Percentiles rank a stretch among this genome's conserved stretches.
Evolutionary conservation across 2,797 vertebrate genomes (phyloP).

Genomic region (Mormyrops attenuatus): DNA sequence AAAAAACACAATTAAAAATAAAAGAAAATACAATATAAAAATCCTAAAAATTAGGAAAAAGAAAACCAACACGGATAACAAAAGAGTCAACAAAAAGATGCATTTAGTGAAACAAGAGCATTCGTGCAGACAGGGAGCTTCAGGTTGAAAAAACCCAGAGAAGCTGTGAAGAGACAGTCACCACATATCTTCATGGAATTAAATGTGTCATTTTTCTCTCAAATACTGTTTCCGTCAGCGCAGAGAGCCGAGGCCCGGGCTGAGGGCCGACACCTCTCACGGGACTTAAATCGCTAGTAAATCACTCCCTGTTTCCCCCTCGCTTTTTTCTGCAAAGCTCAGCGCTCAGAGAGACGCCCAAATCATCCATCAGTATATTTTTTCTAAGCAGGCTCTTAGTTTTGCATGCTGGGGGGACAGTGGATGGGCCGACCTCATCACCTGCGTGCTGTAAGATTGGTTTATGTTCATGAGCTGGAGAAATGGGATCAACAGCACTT

Average conservation of each 20-base stretch:
- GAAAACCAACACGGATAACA: not conserved
- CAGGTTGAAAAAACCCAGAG: not conserved
- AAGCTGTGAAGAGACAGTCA: conserved; percentile 9
- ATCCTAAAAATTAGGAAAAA: not conserved
- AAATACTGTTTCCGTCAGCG: conserved; percentile 66
- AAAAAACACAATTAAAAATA: not conserved
- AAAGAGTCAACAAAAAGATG: not conserved
- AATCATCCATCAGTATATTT: conserved; percentile 68
- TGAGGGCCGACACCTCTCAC: conserved; percentile 67
- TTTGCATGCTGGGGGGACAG: conserved; percentile 34
- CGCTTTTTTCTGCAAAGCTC: conserved; percentile 73
- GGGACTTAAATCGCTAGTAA: conserved; percentile 68
- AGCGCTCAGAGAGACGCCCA: conserved; percentile 65
- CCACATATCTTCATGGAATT: conserved; percentile 58
- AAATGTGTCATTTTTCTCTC: conserved; percentile 61
- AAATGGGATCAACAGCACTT: conserved; percentile 33
- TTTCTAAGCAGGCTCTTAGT: not conserved
- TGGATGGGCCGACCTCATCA: conserved; percentile 26
- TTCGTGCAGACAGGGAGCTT: not conserved
- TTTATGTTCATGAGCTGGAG: conserved; percentile 12
- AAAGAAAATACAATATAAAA: not conserved
- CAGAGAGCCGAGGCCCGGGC: conserved; percentile 53
- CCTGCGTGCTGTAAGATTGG: conserved; percentile 39
- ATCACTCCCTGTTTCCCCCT: conserved; percentile 60
- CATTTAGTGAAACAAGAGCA: not conserved